These are phyloP conservation scores for Trididemnum nubilum DNA, from an alignment of 23 tunicate species.

Conservation along the genomic window DNA sequence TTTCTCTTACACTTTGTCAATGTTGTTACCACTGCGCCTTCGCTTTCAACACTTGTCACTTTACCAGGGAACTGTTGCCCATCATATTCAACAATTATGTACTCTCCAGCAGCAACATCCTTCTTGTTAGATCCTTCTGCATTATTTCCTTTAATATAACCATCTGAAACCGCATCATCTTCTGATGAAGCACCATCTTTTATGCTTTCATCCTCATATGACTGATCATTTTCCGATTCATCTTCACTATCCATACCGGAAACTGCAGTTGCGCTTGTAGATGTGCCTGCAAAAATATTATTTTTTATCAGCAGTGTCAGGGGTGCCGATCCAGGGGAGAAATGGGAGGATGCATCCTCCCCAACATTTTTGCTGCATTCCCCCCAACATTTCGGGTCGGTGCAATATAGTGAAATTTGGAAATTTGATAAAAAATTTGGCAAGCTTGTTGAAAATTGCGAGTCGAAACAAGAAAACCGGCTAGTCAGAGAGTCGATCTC, in stretches of 20 bases:
- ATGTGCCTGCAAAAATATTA: not conserved
- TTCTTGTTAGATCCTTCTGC: not conserved
- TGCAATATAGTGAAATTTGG: too few relatives aligned
- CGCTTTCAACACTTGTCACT: not conserved
- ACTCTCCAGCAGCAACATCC: not conserved
- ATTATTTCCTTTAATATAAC: not conserved
- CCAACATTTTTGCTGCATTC: too few relatives aligned
- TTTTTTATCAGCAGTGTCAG: not conserved
- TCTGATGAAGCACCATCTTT: not conserved
- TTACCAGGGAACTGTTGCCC: not conserved
- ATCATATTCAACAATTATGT: not conserved
- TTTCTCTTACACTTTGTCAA: not conserved
- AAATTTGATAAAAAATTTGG: too few relatives aligned
- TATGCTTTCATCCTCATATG: not conserved
- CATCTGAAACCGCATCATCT: not conserved
- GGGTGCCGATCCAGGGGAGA: too few relatives aligned
- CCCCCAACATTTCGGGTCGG: too few relatives aligned
- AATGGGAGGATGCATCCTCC: too few relatives aligned
- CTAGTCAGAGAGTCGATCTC: too few relatives aligned
- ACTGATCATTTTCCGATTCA: not conserved
- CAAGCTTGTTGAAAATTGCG: too few relatives aligned
- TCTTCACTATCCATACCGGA: not conserved
- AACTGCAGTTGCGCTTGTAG: not conserved
- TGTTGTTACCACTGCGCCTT: not conserved
- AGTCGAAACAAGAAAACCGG: too few relatives aligned